phyloP scores from a whole-genome alignment of 2,888 invertebrate genomes.

The Syrphus vitripennis region DNA sequence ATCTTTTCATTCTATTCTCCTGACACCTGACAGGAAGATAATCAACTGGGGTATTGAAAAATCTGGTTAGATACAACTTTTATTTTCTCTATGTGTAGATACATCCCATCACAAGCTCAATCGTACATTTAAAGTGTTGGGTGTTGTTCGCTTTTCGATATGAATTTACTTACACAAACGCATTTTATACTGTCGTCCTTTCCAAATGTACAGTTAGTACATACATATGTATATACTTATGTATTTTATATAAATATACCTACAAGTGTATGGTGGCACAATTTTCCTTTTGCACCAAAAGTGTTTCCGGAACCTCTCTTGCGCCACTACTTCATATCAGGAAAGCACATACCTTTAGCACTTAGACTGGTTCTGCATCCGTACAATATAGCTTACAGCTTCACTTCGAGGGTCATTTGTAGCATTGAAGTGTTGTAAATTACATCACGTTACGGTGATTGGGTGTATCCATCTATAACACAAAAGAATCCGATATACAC shows the following conservation, averaged over 20 bases:
- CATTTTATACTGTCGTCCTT: constrained; percentile 20
- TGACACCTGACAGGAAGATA: constrained; percentile 70
- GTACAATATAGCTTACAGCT: constrained; percentile 29
- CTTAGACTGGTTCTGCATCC: constrained; percentile 15
- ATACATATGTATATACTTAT: background rate
- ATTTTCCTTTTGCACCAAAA: constrained; percentile 3
- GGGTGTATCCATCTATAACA: constrained; percentile 67
- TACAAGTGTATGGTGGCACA: background rate
- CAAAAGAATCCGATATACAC: constrained; percentile 35
- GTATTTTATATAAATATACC: background rate
- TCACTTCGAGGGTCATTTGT: constrained; percentile 64
- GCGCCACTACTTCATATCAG: background rate
- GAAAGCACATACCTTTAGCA: constrained; percentile 33
- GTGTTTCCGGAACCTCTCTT: constrained; percentile 43
- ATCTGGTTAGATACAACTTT: constrained; percentile 10
- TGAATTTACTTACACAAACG: constrained; percentile 10
- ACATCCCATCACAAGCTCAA: background rate
- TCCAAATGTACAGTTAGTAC: no score
- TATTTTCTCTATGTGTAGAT: no score
- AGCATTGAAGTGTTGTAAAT: constrained; percentile 63
- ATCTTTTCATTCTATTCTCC: constrained; percentile 46
- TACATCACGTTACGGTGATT: constrained; percentile 71
- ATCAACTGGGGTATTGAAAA: constrained; percentile 68
- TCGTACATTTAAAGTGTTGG: background rate
- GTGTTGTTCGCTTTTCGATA: constrained; percentile 1